Evolutionary conservation across 2,113 vertebrate genomes (phyloP).

Genomic region (Psophia crepitans): DNA sequence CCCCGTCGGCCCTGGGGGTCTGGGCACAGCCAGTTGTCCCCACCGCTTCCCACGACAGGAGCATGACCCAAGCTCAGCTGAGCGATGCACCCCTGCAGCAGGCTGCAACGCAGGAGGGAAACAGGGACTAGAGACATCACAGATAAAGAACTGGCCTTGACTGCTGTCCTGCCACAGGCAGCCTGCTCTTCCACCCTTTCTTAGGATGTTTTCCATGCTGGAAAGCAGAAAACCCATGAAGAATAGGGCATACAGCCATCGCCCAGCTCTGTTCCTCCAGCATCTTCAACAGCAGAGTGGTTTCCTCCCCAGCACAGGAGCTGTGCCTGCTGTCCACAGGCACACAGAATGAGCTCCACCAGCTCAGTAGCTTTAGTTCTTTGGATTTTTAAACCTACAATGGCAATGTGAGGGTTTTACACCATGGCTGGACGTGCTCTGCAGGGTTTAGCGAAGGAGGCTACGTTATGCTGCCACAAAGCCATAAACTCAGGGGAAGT

Average conservation of each 20-base stretch:
- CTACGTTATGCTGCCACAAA: fast-evolving
- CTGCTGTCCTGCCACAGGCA: background rate
- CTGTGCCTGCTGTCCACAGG: background rate
- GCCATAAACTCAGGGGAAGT: background rate
- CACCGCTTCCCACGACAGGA: background rate
- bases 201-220: background rate
- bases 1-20: fast-evolving
- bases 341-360: background rate
- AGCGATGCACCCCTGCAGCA: fast-evolving
- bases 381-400: background rate
- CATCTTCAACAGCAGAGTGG: background rate
- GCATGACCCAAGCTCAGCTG: background rate
- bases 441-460: background rate
- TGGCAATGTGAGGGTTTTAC: background rate
- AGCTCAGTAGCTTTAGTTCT: background rate
- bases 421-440: fast-evolving
- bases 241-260: fast-evolving
- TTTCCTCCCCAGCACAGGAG: background rate
- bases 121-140: fast-evolving
- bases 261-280: background rate
- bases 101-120: background rate
- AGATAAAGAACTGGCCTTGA: background rate
- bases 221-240: background rate
- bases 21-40: background rate
- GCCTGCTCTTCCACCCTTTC: background rate